Conservation (phyloP, 64 coral and sea anemone genomes). For the Astreopora myriophthalma region DNA sequence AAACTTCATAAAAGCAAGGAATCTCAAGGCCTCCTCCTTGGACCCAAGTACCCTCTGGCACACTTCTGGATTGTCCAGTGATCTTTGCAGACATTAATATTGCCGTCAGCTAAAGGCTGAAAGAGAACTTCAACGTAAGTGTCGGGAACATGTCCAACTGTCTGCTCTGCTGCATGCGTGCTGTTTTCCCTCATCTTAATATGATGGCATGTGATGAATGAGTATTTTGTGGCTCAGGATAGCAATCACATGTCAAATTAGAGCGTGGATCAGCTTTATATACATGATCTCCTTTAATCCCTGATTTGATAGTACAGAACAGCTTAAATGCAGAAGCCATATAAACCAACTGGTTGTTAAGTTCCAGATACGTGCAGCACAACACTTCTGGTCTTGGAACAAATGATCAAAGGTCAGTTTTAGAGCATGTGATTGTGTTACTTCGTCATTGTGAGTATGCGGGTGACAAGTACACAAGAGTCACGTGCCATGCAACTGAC, state of each 20-base stretch:
- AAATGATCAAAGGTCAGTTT: not conserved
- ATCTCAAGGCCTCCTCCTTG: conserved; percentile 28
- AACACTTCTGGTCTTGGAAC: not conserved
- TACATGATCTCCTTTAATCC: conserved; percentile 28
- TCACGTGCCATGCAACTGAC: conserved; percentile 11
- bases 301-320: conserved; percentile 9
- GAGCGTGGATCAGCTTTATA: no score
- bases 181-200: no score
- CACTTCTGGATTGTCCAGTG: conserved; percentile 53
- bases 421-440: not conserved
- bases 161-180: no score
- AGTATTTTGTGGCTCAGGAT: no score
- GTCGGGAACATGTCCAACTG: no score
- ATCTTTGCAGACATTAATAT: conserved; percentile 19
- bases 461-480: not conserved
- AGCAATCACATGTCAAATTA: no score
- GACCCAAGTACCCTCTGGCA: conserved; percentile 27
- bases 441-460: not conserved
- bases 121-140: not conserved
- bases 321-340: conserved; percentile 45
- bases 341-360: not conserved
- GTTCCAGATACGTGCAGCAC: not conserved
- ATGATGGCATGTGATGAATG: no score
- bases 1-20: conserved; percentile 21
- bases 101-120: conserved; percentile 21